Evolutionary conservation across 2,888 invertebrate species (phyloP), one percentile per base, ranked within the genome.

Genomic region (Malachius bipustulatus): DNA sequence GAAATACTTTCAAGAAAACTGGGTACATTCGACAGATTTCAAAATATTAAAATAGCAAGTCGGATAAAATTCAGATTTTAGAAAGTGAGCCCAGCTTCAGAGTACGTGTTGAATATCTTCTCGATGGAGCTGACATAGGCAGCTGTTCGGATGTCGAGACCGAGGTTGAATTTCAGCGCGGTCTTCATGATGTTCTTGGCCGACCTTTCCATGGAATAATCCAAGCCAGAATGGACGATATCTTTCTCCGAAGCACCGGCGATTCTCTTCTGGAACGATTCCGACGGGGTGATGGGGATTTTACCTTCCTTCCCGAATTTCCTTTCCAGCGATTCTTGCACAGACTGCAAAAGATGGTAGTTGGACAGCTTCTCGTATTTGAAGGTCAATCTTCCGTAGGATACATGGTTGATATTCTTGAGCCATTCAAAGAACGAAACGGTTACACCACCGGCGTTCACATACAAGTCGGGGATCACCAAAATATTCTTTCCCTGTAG

Each of bases 401-500:
- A 84, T 39, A 88, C 88, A 62, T 90, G 89, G 62, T 85, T 89
- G 38, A 89, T 66, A 62, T 89, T 87, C 64, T 89, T 90, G 48
- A 89, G 68, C 81, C 80, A 89, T 63, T 89, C 89, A 60, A 90
- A 90, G 70, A 85, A 89, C 35, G 88, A 88, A 31, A 90, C 89
- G 10, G 88, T 88, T 36, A 90, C 88, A 64, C 89, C 89, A 54
- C 89, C 89, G 36, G 80, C 78, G 57, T 80, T 81, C 39, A 73
- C 65, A 46, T 75, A 72, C 57, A 83, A 64, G 64, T 83, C 87
- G 9, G 90, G 89, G 43, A 90, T 73, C 40, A 85, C 76, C 35
- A 90, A 70, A 43, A 87, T 67, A 40, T 82, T 80, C 45, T 74
- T 75, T 39, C 78, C 70, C 36, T 77, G 69, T 34, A 91, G 69